Base-by-base conservation (phyloP, 2,113 vertebrate species). In the Callionymus lyra region DNA sequence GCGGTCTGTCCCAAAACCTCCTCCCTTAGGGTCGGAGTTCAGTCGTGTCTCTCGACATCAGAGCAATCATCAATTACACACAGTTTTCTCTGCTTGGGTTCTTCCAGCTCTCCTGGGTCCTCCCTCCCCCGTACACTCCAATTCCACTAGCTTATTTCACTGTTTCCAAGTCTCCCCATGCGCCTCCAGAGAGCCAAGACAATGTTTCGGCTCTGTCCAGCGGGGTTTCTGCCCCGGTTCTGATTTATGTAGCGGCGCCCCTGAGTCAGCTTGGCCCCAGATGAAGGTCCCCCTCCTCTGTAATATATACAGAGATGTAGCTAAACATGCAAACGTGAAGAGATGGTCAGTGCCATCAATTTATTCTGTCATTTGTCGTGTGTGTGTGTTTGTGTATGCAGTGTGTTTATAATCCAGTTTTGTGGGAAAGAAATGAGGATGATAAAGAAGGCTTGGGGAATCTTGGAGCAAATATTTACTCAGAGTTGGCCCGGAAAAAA, bases 191-290 rank as follows among this genome's bases (percentile, higher is more conserved):
- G 76, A 66, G 65, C 19, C 6, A 41, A 68, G 56, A 75, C 79
- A 69, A 67, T 59, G 65, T 32, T 13, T 33, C 27, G 15, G 17
- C 65, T 54, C 33, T 58, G 65, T 74, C 72, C 70, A 62, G 10
- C 59, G 69, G 71, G 67, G 53, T 62, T 72, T 72, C 59, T 70
- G 43, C 43, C 50, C 60, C 53, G 53, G 51, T 63, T 10, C 14
- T 79, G 76, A 81, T 79, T 79, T 74, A 81, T 81, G 72, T 74
- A 60, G 63, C 69, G 65, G 65, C 59, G 57, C 47, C 63, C 49
- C 50, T 49, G 33, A 75, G 63, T 71, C 58, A 59, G 63, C 15
- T 27, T 1, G 68, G 47, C 55, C 50, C 50, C 16, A 37, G 12
- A 37, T 59, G 39, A 50, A 31, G 47, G 33, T 62, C 46, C 35